phyloP scores from a whole-genome alignment of 2,797 vertebrate genomes.

The Kryptopterus vitreolus region DNA sequence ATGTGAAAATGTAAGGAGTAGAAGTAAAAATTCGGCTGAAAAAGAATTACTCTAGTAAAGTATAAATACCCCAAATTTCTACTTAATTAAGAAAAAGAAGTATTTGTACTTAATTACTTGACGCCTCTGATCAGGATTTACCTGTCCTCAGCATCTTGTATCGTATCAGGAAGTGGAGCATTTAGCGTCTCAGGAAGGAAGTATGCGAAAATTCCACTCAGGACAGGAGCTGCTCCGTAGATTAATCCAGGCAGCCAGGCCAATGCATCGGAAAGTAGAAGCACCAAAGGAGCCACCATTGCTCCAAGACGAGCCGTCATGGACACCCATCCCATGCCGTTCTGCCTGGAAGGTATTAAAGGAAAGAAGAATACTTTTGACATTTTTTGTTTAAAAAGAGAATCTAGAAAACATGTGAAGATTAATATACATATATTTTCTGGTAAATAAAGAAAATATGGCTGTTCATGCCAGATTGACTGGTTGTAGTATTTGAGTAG shows the following conservation, averaged over 20 bases:
- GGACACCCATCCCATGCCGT: conserved; percentile 80
- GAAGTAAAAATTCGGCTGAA: too few species aligned
- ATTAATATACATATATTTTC: neutral
- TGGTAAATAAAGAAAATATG: neutral
- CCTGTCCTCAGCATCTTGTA: conserved; percentile 82
- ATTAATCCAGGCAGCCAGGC: conserved; percentile 74
- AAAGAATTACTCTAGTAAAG: too few species aligned
- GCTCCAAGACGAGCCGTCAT: conserved; percentile 79
- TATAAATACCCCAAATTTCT: too few species aligned
- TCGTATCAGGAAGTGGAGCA: conserved; percentile 78
- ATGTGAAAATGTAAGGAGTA: too few species aligned
- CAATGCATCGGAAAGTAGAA: conserved; percentile 67
- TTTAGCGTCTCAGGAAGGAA: conserved; percentile 82
- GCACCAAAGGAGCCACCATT: conserved; percentile 80
- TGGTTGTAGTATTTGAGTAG: neutral
- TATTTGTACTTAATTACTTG: too few species aligned
- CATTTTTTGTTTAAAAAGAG: too few species aligned
- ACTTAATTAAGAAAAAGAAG: too few species aligned
- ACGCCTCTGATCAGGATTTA: too few species aligned
- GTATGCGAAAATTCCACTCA: conserved; percentile 73
- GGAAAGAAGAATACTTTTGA: too few species aligned
- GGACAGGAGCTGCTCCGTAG: conserved; percentile 76
- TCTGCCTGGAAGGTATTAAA: conserved; percentile 75
- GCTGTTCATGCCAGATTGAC: neutral
- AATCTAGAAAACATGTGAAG: neutral